Evolutionary conservation across 2,113 vertebrate genomes (phyloP), one percentile per base, ranked within the genome.

Genomic region (Actinemys pallida): DNA sequence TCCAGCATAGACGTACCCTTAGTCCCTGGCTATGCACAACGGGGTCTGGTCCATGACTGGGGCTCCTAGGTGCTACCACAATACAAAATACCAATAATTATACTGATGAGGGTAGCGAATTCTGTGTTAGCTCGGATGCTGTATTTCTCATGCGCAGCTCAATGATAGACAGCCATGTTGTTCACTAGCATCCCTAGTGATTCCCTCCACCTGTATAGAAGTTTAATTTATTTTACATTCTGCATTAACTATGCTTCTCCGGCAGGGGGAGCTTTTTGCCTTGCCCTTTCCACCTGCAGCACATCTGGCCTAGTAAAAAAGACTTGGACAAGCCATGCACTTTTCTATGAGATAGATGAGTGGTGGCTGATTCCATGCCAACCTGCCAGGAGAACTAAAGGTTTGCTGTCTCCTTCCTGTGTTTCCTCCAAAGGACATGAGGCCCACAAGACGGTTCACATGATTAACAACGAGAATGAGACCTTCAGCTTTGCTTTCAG

Each of bases 401-500:
- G 19, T 10, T 78, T 78, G 9, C 75, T 89, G 14, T 1, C 3
- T 35, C 49, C 81, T 14, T 17, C 56, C 72, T 35, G 4, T 91
- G 22, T 31, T 93, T 86, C 85, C 52, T 84, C 79, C 56, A 31
- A 97, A 99, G 99, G 99, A 13, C 97, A 95, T 1, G 96, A 98
- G 93, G 97, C 90, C 45, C 90, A 97, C 14, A 97, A 98, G 86
- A 97, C 93, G 0, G 86, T 99, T 19, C 59, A 96, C 54, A 88
- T 99, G 89, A 98, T 99, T 94, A 99, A 99, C 87, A 95, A 83
- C 16, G 99, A 99, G 92, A 97, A 98, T 3, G 96, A 98, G 31
- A 83, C 97, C 1, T 98, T 99, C 90, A 76, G 65, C 27, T 99
- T 99, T 93, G 96, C 98, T 57, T 97, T 99, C 86, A 93, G 98